phyloP scores from a whole-genome alignment of 1,140 invertebrate genomes.

The Eurosta solidaginis region DNA sequence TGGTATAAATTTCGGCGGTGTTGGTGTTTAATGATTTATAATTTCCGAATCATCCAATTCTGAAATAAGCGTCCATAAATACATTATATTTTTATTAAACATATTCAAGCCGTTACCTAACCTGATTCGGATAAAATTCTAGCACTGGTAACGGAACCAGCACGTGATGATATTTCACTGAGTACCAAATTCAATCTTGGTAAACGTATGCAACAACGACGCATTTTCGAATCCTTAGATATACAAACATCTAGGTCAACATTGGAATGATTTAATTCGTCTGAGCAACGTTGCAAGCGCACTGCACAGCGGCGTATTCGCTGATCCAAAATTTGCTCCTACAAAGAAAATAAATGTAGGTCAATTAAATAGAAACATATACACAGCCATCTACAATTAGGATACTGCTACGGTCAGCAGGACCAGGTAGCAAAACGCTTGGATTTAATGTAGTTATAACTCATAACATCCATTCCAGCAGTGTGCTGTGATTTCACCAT shows the following conservation, averaged over 20 bases:
- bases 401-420: too few relatives aligned
- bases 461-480: too few relatives aligned
- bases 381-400: too few relatives aligned
- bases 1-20: neutral
- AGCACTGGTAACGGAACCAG: conserved; percentile 47
- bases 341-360: neutral
- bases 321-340: conserved; percentile 17
- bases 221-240: conserved; percentile 37
- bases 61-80: neutral
- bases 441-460: too few relatives aligned
- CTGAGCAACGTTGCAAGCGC: neutral
- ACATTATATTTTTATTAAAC: neutral
- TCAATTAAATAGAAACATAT: too few relatives aligned
- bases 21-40: neutral
- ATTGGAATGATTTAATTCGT: neutral
- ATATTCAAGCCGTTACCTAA: neutral
- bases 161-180: conserved; percentile 46
- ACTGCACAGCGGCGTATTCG: neutral
- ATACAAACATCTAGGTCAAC: neutral
- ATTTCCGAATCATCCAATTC: neutral
- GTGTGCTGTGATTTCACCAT: too few relatives aligned
- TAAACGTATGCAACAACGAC: conserved; percentile 46
- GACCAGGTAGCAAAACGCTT: too few relatives aligned
- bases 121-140: conserved; percentile 42
- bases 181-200: conserved; percentile 44